Conservation (phyloP, 2,797 vertebrate genomes). For the Scarus forsteni region DNA sequence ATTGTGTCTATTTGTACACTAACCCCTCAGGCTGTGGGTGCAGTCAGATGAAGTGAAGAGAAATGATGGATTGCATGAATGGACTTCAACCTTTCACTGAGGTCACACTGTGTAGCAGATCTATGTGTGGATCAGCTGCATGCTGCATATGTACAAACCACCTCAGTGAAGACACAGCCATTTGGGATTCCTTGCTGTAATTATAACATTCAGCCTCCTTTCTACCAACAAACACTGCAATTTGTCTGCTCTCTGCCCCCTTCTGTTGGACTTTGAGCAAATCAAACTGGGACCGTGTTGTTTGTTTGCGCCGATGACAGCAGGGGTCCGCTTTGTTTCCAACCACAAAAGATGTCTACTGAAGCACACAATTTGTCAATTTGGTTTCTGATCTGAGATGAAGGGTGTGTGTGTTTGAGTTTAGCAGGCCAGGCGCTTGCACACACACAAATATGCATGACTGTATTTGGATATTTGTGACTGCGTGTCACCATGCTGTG, state of each 20-base stretch:
- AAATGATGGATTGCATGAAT: constrained; percentile 41
- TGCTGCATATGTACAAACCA: constrained; percentile 26
- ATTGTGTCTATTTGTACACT: constrained; percentile 18
- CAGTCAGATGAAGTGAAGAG: constrained; percentile 32
- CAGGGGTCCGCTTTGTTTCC: constrained; percentile 38
- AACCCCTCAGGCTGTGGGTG: constrained; percentile 32
- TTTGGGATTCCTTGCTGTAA: constrained; percentile 13
- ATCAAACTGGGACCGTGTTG: constrained; percentile 30
- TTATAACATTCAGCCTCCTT: constrained; percentile 19
- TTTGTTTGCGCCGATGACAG: constrained; percentile 34
- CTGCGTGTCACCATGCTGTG: not conserved
- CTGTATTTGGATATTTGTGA: not conserved
- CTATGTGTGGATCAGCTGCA: constrained; percentile 14
- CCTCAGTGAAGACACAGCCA: constrained; percentile 20
- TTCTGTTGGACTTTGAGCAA: constrained; percentile 29
- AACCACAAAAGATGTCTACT: constrained; percentile 38
- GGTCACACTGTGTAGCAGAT: constrained; percentile 20
- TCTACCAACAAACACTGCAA: constrained; percentile 31
- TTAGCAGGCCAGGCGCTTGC: not conserved
- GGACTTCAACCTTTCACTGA: constrained; percentile 22
- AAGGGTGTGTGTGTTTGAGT: not conserved
- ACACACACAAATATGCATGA: constrained; percentile 6
- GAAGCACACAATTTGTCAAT: constrained; percentile 35
- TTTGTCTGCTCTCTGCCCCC: constrained; percentile 20
- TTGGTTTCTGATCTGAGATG: constrained; percentile 15